These are phyloP conservation scores for Cephalotes varians DNA, from an alignment of 2,888 invertebrate species.

Conservation along the genomic window DNA sequence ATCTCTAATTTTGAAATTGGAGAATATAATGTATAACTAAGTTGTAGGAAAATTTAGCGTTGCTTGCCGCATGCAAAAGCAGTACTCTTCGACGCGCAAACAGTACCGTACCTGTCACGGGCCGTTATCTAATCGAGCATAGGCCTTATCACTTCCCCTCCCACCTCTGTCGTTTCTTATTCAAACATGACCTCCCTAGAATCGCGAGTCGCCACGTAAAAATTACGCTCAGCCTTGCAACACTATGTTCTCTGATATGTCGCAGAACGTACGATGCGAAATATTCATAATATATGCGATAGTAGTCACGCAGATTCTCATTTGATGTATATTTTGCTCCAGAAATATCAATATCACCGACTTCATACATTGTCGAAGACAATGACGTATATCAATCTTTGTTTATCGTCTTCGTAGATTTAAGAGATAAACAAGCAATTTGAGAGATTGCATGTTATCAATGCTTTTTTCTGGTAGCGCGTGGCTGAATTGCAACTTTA, in stretches of 20 bases:
- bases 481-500: neutral
- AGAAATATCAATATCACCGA: slow-evolving; percentile 5
- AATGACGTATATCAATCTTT: neutral
- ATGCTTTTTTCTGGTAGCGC: slow-evolving; percentile 13
- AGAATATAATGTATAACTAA: neutral
- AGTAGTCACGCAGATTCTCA: slow-evolving; percentile 13
- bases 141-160: slow-evolving; percentile 61
- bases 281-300: neutral
- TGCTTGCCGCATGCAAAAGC: slow-evolving; percentile 38
- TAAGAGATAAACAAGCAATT: slow-evolving; percentile 33
- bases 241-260: slow-evolving; percentile 14
- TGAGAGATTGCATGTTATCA: slow-evolving; percentile 45
- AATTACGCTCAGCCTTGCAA: slow-evolving; percentile 41
- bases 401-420: slow-evolving; percentile 42
- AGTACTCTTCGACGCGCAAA: slow-evolving; percentile 59
- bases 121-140: slow-evolving; percentile 71
- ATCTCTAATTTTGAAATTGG: neutral
- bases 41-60: neutral
- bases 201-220: slow-evolving; percentile 60
- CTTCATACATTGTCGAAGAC: neutral
- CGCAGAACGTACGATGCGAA: neutral
- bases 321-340: neutral
- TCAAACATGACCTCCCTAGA: slow-evolving; percentile 57
- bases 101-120: slow-evolving; percentile 67
- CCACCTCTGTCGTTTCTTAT: slow-evolving; percentile 45